phyloP scores from a whole-genome alignment of 1,140 invertebrate species.

The Lepidotrigona ventralis region DNA sequence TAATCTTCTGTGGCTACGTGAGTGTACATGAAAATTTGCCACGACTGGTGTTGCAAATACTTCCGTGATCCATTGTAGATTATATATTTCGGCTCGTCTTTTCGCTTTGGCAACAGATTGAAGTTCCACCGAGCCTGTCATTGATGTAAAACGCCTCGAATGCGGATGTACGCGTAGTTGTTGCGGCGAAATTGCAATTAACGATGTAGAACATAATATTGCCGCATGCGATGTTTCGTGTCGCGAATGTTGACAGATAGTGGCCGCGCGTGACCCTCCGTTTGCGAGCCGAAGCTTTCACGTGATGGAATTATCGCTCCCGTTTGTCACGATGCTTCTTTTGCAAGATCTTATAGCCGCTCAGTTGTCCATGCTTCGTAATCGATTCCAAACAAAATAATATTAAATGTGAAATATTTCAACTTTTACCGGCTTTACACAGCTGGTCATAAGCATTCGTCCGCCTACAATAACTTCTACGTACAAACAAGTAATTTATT shows the following conservation, averaged over 20 bases:
- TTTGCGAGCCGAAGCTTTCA: constrained; percentile 21
- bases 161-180: background rate
- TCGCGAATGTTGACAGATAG: constrained; percentile 58
- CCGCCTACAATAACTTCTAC: background rate
- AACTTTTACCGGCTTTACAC: background rate
- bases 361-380: background rate
- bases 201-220: constrained; percentile 43
- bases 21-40: background rate
- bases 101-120: background rate
- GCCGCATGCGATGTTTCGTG: constrained; percentile 61
- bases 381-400: background rate
- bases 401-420: background rate
- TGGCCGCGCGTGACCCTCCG: constrained; percentile 25
- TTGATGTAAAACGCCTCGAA: background rate
- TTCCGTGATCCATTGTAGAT: background rate
- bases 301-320: constrained; percentile 14
- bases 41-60: background rate
- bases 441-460: background rate
- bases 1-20: too few relatives aligned
- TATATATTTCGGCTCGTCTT: background rate
- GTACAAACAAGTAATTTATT: background rate
- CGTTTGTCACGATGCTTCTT: constrained; percentile 14
- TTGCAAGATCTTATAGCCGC: background rate
- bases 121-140: background rate
- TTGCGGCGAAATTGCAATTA: constrained; percentile 51